Evolutionary conservation across 2,113 vertebrate species (phyloP).

Genomic region (Barbus barbus): DNA sequence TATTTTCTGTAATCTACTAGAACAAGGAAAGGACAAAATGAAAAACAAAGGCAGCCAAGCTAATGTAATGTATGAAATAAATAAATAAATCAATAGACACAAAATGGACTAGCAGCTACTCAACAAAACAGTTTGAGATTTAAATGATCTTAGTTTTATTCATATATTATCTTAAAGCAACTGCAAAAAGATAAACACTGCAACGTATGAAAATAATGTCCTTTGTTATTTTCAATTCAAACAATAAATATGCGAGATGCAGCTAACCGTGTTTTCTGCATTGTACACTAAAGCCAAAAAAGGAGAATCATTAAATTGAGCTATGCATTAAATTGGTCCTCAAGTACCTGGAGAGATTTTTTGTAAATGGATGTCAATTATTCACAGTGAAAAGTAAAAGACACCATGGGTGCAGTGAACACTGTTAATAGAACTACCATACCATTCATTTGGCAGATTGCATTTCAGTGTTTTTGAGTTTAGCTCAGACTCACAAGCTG

Average conservation of each 20-base stretch:
- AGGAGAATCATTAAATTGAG: slow-evolving; percentile 1
- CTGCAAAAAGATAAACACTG: no score
- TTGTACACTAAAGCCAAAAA: slow-evolving; percentile 1
- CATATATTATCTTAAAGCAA: no score
- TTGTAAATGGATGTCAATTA: slow-evolving; percentile 36
- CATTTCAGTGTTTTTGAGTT: background rate
- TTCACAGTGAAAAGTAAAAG: slow-evolving; percentile 12
- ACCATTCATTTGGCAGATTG: background rate
- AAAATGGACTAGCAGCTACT: no score
- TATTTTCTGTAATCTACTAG: background rate
- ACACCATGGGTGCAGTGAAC: background rate
- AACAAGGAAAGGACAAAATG: background rate
- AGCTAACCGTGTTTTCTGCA: no score
- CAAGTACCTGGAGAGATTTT: slow-evolving; percentile 21
- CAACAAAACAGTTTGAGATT: no score
- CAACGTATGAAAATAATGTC: no score
- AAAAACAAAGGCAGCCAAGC: no score
- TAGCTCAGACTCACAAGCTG: background rate
- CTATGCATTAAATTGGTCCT: slow-evolving; percentile 12
- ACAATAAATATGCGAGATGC: no score
- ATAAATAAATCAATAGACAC: no score
- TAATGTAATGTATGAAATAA: background rate
- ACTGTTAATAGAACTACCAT: background rate
- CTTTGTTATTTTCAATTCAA: no score
- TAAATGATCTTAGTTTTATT: no score